Evolutionary conservation across 2,888 invertebrate genomes (phyloP).

Genomic region (Drosophila demipolita): DNA sequence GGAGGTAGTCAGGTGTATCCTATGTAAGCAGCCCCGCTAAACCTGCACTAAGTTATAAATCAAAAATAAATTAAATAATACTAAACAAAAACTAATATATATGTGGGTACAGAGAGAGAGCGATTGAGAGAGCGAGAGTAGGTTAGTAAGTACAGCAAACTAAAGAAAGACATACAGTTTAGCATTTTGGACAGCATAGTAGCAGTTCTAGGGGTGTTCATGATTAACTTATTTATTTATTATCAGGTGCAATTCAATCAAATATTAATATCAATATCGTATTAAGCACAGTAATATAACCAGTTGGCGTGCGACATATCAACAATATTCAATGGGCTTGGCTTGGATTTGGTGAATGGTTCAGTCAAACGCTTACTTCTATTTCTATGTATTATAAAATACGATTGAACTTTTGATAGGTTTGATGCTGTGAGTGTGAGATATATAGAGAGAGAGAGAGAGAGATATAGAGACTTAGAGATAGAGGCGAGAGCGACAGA

Average conservation of each 20-base stretch:
- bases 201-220: slow-evolving; percentile 46
- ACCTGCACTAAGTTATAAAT: slow-evolving; percentile 28
- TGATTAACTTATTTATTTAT: slow-evolving; percentile 8
- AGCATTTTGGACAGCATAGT: slow-evolving; percentile 38
- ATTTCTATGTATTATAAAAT: slow-evolving; percentile 31
- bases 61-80: not conserved
- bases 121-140: slow-evolving; percentile 13
- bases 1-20: slow-evolving; percentile 18
- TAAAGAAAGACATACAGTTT: slow-evolving; percentile 33
- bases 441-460: slow-evolving; percentile 32
- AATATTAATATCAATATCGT: slow-evolving; percentile 52
- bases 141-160: slow-evolving; percentile 42
- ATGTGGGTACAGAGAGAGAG: slow-evolving; percentile 6
- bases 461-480: slow-evolving; percentile 34
- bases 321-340: slow-evolving; percentile 49
- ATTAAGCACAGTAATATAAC: slow-evolving; percentile 66
- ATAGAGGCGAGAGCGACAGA: slow-evolving; percentile 44
- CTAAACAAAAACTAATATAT: not conserved
- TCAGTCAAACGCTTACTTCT: slow-evolving; percentile 51
- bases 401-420: slow-evolving; percentile 32
- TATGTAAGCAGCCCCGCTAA: slow-evolving; percentile 30
- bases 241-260: slow-evolving; percentile 50
- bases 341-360: slow-evolving; percentile 43
- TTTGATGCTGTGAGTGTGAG: slow-evolving; percentile 47
- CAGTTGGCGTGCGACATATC: slow-evolving; percentile 58